Base-by-base conservation (phyloP, 2,797 vertebrate genomes). In the Lophius americanus region DNA sequence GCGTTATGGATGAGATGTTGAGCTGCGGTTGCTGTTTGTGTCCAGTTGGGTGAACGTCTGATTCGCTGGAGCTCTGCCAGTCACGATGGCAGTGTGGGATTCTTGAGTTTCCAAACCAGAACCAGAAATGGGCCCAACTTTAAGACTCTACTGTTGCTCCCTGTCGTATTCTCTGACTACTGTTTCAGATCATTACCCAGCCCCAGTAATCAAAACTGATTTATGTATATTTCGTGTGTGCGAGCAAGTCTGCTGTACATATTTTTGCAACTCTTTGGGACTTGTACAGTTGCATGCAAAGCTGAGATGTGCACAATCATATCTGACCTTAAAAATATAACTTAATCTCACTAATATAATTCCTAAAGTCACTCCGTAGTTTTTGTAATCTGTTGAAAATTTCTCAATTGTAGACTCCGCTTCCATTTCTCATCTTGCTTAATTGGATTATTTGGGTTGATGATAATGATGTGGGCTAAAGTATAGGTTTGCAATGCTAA, bases 61-160 rank as follows among this genome's bases (percentile, higher is more conserved):
- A 87, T 84, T 90, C 86, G 53, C 78, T 90, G 88, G 90, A 88
- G 62, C 72, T 63, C 74, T 75, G 87, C 90, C 90, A 90, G 88
- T 77, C 76, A 32, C 85, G 60, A 48, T 68, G 73, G 86, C 76
- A 86, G 75, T 81, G 74, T 73, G 76, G 58, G 84, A 85, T 84
- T 91, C 88, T 89, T 86, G 81, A 78, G 78, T 92, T 92, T 90
- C 88, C 85, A 91, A 91, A 89, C 76, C 86, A 91, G 89, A 90
- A 88, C 80, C 88, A 86, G 78, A 83, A 62, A 69, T 3, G 46
- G 72, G 73, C 55, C 76, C 8, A 71, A 54, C 67, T 84, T 82
- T 84, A 66, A 83, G 74, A 68, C 82, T 82, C 73, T 65, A 58
- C 60, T 51, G 36, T 64, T 58, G 71, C 80, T 89, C 70, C 76